These are phyloP conservation scores for Gallinago solitaria DNA, from an alignment of 2,797 vertebrate genomes.

Conservation along the genomic window DNA sequence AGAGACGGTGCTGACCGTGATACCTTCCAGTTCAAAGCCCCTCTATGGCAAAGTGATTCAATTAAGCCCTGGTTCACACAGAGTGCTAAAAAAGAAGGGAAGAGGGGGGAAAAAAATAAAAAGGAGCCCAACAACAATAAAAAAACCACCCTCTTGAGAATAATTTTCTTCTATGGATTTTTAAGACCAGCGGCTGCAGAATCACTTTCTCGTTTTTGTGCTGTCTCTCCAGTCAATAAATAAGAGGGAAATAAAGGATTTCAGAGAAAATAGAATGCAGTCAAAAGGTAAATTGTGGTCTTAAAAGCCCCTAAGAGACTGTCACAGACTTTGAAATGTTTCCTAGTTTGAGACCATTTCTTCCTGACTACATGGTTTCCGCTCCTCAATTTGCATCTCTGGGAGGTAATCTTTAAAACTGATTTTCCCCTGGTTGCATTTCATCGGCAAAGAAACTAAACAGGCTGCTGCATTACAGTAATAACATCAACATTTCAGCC, in stretches of 20 bases:
- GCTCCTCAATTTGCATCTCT: slow-evolving; percentile 58
- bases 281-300: slow-evolving; percentile 80
- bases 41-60: slow-evolving; percentile 48
- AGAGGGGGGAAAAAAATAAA: not conserved
- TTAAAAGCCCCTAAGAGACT: slow-evolving; percentile 76
- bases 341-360: slow-evolving; percentile 56
- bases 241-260: slow-evolving; percentile 79
- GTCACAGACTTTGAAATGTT: slow-evolving; percentile 65
- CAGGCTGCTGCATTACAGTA: slow-evolving; percentile 68
- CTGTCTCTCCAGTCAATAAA: slow-evolving; percentile 78
- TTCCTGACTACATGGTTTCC: slow-evolving; percentile 44
- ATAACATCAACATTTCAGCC: slow-evolving; percentile 69
- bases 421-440: slow-evolving; percentile 73
- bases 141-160: slow-evolving; percentile 19
- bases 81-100: slow-evolving; percentile 3
- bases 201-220: slow-evolving; percentile 56
- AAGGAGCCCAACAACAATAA: not conserved
- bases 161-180: slow-evolving; percentile 74
- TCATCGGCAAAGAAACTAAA: slow-evolving; percentile 71
- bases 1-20: not conserved
- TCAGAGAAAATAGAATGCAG: slow-evolving; percentile 76
- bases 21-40: not conserved
- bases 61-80: slow-evolving; percentile 55
- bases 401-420: slow-evolving; percentile 73
- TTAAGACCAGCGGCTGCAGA: slow-evolving; percentile 66